Base-by-base conservation (phyloP, 2,888 invertebrate genomes). In the Pyralis farinalis region DNA sequence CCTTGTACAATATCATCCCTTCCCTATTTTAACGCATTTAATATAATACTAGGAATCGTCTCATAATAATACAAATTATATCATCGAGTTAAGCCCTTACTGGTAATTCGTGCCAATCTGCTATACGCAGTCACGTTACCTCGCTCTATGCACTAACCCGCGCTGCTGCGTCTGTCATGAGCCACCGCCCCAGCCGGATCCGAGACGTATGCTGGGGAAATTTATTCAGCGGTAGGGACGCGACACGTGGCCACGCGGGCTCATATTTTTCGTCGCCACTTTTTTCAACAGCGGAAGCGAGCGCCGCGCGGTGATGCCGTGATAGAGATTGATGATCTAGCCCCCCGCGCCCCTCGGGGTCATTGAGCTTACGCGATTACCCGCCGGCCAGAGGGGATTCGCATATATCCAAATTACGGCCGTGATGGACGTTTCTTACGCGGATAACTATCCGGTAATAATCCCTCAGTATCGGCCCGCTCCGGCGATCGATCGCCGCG, bases 391-490 rank as follows among this genome's bases (percentile, higher is more conserved):
- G 66, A 74, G 71, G 78, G 82, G 76, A 75, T 75, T 77, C 84
- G 80, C 82, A 86, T 86, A 84, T 83, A 88, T 86, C 83, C 87
- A 87, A 87, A 88, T 87, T 87, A 86, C 76, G 56, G 62, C 55
- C 54, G 64, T 84, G 85, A 88, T 81, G 77, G 86, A 86, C 85
- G 82, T 81, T 82, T 79, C 84, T 85, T 84, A 77, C 68, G 67
- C 63, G 66, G 70, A 69, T 74, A 69, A 73, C 72, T 73, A 76
- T 65, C 64, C 62, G 51, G 58, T 58, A 61, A 72, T 71, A 73
- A 74, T 67, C 64, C 63, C 55, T 48, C 47, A 53, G 52, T 34
- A 38, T 25, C 25, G 16, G 16, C 16, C 16, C 16, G 16, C 3
- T 25, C 2, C n/a, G 25, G 8, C 25, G 7, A 25, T 25, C 25